phyloP scores from a whole-genome alignment of 2,113 vertebrate species.

The Platysteira castanea region DNA sequence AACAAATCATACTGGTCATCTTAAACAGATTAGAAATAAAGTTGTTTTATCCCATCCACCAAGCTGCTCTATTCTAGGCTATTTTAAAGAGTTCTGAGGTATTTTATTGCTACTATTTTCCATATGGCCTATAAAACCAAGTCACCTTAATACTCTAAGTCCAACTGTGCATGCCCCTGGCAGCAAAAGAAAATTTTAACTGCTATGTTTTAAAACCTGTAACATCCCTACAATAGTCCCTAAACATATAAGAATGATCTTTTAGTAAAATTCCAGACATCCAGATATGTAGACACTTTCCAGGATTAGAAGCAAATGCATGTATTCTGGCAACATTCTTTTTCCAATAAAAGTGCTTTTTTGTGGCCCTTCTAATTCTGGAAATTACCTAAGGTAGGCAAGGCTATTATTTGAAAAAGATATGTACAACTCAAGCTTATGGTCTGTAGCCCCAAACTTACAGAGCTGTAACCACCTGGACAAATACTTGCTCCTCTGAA shows the following conservation, averaged over 20 bases:
- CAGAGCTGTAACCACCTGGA: not conserved
- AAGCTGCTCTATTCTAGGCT: not conserved
- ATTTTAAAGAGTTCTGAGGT: conserved; percentile 1
- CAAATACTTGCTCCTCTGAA: not conserved
- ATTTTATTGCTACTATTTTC: conserved; percentile 33
- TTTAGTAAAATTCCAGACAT: not conserved
- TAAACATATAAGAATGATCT: not conserved
- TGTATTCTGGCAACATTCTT: not conserved
- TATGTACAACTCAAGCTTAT: not conserved
- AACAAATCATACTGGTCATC: not conserved
- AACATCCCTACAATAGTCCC: not conserved
- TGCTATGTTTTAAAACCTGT: not conserved
- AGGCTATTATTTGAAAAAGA: not conserved
- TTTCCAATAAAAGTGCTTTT: not conserved
- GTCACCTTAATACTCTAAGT: conserved; percentile 25
- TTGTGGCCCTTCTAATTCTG: not conserved
- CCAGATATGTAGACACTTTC: not conserved
- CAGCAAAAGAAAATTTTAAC: not conserved
- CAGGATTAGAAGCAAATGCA: not conserved
- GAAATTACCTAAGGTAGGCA: not conserved
- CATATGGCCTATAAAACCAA: conserved; percentile 23
- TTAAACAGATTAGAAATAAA: not conserved
- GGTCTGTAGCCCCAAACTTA: not conserved
- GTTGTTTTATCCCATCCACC: not conserved
- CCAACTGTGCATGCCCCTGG: not conserved